phyloP scores from a whole-genome alignment of 2,113 vertebrate genomes.

The Toxostoma redivivum region DNA sequence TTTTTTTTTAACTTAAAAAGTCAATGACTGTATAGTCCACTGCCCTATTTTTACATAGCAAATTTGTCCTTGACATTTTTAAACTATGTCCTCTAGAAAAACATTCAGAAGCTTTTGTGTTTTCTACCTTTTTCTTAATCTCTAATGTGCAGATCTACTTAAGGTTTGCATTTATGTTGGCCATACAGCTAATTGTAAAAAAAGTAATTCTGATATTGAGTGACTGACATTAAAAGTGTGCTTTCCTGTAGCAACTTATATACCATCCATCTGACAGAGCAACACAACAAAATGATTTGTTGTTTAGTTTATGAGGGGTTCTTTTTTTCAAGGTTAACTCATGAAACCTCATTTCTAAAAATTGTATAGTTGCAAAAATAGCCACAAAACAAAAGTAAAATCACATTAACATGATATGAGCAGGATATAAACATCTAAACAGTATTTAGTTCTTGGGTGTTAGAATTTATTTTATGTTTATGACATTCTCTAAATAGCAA shows the following conservation, averaged over 20 bases:
- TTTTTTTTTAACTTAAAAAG: slow-evolving; percentile 2
- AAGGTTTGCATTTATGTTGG: background rate
- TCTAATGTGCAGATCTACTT: background rate
- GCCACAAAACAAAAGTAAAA: background rate
- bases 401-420: background rate
- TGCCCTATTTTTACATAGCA: background rate
- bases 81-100: background rate
- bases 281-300: background rate
- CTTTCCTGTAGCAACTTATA: background rate
- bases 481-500: background rate
- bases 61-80: background rate
- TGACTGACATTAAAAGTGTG: background rate
- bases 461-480: background rate
- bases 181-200: background rate
- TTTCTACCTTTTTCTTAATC: background rate
- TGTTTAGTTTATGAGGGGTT: background rate
- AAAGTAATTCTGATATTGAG: background rate
- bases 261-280: background rate
- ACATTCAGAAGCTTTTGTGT: background rate
- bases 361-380: background rate
- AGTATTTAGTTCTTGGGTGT: background rate
- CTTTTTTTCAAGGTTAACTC: background rate
- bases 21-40: background rate
- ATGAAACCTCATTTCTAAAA: background rate
- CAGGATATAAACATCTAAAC: background rate